Conservation (phyloP, 2,888 invertebrate species). For the Calameuta filiformis region DNA sequence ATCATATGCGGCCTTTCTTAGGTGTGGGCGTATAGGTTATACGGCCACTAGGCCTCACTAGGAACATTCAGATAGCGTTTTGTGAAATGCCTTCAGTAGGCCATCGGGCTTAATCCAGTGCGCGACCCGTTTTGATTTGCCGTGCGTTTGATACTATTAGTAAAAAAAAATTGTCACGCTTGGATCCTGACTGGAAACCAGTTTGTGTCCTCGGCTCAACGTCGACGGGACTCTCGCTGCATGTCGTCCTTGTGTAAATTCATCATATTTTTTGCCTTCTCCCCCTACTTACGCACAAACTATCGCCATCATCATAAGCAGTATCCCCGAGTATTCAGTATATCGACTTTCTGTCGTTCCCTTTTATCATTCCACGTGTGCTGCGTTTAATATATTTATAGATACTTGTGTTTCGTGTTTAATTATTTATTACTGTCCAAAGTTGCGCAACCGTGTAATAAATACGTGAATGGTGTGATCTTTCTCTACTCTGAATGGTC, state of each 20-base stretch:
- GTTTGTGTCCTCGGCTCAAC: background rate
- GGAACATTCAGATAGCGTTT: background rate
- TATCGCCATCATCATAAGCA: background rate
- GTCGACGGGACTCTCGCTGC: background rate
- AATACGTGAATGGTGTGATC: background rate
- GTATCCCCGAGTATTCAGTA: background rate
- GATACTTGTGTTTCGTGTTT: background rate
- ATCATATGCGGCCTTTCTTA: constrained; percentile 16
- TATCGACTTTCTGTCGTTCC: background rate
- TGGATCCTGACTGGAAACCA: background rate
- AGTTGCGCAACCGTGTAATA: background rate
- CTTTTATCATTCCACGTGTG: background rate
- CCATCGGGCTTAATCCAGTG: constrained; percentile 3
- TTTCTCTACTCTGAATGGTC: background rate
- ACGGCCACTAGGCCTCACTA: constrained; percentile 10
- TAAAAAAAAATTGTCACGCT: background rate
- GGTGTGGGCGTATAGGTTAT: constrained; percentile 35
- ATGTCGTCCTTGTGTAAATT: background rate
- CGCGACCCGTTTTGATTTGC: background rate
- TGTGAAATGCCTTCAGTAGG: constrained; percentile 4
- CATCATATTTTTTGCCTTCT: background rate
- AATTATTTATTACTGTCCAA: background rate
- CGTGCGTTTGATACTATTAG: background rate
- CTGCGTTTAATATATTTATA: background rate
- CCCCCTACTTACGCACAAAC: background rate